phyloP scores from a whole-genome alignment of 2,888 invertebrate species.

The Meganola albula region DNA sequence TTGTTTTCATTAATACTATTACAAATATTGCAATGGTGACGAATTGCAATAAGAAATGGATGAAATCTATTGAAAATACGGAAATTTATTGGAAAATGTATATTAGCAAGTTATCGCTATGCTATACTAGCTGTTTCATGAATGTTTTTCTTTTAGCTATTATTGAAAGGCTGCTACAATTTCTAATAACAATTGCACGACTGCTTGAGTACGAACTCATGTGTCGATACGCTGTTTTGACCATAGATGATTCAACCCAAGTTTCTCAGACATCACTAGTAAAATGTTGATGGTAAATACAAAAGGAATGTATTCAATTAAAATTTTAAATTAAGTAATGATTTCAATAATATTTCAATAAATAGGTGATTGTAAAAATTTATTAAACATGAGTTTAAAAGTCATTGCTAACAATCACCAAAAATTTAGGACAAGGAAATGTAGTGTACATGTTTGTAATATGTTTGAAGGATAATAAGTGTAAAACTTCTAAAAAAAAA shows the following conservation, averaged over 20 bases:
- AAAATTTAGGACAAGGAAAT: too few relatives aligned
- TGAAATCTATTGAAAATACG: constrained; percentile 29
- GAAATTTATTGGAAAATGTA: constrained; percentile 38
- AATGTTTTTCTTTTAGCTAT: constrained; percentile 40
- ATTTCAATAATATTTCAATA: not conserved
- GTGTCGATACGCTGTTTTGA: constrained; percentile 54
- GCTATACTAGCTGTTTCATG: constrained; percentile 38
- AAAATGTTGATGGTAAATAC: too few relatives aligned
- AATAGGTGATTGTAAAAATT: too few relatives aligned
- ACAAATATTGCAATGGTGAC: constrained; percentile 44
- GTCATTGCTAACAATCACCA: too few relatives aligned
- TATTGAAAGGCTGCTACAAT: constrained; percentile 43
- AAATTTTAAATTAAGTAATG: not conserved
- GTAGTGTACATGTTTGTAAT: too few relatives aligned
- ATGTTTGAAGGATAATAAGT: too few relatives aligned
- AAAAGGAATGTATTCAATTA: too few relatives aligned
- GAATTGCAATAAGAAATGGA: constrained; percentile 23
- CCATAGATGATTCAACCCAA: constrained; percentile 28
- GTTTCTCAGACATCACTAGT: constrained; percentile 17
- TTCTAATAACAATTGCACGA: constrained; percentile 40
- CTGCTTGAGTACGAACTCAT: constrained; percentile 57
- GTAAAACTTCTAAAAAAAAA: too few relatives aligned
- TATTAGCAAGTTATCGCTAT: constrained; percentile 35
- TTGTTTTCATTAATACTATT: constrained; percentile 34
- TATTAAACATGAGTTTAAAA: too few relatives aligned